Conservation (phyloP, 2,888 invertebrate genomes). For the Cataglyphis albicans region DNA sequence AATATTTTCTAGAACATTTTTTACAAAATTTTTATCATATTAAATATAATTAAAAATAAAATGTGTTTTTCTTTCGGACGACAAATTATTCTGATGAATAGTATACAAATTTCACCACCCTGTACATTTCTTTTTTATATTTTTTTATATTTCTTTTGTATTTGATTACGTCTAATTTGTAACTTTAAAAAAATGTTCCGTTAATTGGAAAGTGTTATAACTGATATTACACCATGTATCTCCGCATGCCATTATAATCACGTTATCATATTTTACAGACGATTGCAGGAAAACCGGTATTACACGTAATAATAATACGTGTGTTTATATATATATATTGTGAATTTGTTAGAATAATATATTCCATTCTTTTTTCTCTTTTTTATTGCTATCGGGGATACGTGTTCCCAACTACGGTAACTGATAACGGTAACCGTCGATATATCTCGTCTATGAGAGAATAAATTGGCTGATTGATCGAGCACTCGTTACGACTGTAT, state of each 20-base stretch:
- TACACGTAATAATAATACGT: slow-evolving; percentile 33
- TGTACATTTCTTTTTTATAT: background rate
- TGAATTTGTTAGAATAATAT: slow-evolving; percentile 58
- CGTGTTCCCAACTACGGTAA: slow-evolving; percentile 56
- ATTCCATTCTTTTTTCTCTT: slow-evolving; percentile 46
- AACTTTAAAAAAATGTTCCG: background rate
- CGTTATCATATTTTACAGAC: slow-evolving; percentile 6
- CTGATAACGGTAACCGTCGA: slow-evolving; percentile 20
- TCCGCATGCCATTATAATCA: background rate
- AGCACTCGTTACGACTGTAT: slow-evolving; percentile 56
- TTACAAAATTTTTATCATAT: background rate
- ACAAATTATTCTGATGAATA: slow-evolving; percentile 1
- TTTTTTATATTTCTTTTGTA: background rate
- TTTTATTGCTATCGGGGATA: background rate
- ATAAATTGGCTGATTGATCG: slow-evolving; percentile 47
- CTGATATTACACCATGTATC: background rate
- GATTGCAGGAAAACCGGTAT: slow-evolving; percentile 50
- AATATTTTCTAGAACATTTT: background rate
- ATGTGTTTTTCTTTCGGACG: background rate
- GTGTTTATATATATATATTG: background rate
- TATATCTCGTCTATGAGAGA: slow-evolving; percentile 31
- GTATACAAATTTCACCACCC: background rate
- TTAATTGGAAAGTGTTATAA: slow-evolving; percentile 6
- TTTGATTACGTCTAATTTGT: slow-evolving; percentile 19
- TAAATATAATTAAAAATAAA: background rate